phyloP scores from a whole-genome alignment of 1,140 invertebrate species.

The Pteromalus puparum region DNA sequence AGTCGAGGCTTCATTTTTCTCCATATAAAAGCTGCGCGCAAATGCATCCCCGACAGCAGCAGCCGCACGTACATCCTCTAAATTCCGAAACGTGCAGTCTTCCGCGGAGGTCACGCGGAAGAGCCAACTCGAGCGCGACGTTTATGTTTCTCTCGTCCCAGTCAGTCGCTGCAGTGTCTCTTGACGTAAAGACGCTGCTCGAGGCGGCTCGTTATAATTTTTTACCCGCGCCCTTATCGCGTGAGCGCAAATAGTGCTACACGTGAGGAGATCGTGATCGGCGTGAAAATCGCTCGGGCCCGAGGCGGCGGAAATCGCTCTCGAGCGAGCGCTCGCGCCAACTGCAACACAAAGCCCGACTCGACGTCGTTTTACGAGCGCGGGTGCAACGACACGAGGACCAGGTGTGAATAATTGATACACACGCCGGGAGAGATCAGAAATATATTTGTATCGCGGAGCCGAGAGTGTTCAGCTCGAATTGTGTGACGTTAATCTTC shows the following conservation, averaged over 20 bases:
- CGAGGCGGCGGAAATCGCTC: slow-evolving; percentile 29
- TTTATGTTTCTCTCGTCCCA: background rate
- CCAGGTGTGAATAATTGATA: slow-evolving; percentile 31
- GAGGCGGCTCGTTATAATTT: slow-evolving; percentile 41
- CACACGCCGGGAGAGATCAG: background rate
- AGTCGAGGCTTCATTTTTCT: background rate
- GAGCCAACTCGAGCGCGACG: background rate
- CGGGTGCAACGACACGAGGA: slow-evolving; percentile 33
- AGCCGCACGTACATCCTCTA: background rate
- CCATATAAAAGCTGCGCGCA: background rate
- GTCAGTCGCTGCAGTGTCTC: background rate
- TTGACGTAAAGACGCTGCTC: slow-evolving; percentile 15
- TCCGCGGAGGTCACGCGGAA: slow-evolving; percentile 25
- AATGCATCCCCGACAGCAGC: background rate
- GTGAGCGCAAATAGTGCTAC: background rate
- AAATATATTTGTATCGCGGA: background rate
- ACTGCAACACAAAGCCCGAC: slow-evolving; percentile 5
- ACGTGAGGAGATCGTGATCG: slow-evolving; percentile 31
- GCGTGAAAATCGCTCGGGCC: slow-evolving; percentile 39
- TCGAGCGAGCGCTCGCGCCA: background rate
- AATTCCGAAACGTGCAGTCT: slow-evolving; percentile 17
- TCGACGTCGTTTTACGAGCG: background rate
- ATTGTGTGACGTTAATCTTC: too few relatives aligned
- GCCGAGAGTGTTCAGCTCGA: background rate
- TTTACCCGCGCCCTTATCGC: slow-evolving; percentile 8